A percentile compares a stretch with the other conserved stretches of the same genome.
These are phyloP conservation scores for Callionymus lyra DNA, from an alignment of 2,113 vertebrate species.

Conservation along the genomic window DNA sequence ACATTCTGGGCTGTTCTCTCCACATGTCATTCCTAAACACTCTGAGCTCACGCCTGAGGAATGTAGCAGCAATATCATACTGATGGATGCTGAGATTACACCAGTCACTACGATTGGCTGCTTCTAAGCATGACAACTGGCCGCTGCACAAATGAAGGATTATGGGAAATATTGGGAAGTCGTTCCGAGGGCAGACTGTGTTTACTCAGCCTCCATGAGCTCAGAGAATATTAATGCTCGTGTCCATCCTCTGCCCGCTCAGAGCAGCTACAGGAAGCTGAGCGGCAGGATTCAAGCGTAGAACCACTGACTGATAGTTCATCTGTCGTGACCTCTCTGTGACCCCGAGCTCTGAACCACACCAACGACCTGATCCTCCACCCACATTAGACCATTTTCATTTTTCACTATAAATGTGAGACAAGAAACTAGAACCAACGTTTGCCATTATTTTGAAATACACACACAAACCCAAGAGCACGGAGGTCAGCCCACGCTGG, in stretches of 20 bases:
- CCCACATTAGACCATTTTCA: no score
- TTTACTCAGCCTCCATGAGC: conserved; percentile 10
- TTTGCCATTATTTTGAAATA: no score
- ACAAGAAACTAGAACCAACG: no score
- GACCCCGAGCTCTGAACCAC: no score
- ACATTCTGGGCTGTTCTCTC: no score
- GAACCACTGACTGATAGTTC: no score
- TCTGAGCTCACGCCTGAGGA: conserved; percentile 37
- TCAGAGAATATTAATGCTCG: conserved; percentile 14
- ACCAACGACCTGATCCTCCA: no score
- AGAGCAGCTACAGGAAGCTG: conserved; percentile 1
- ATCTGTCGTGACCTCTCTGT: no score
- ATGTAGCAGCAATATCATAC: conserved; percentile 34
- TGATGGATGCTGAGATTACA: conserved; percentile 43
- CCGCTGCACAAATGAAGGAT: conserved; percentile 35
- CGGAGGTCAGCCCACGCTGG: conserved; percentile 14
- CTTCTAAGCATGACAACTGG: conserved; percentile 18
- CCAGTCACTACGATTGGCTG: conserved; percentile 42
- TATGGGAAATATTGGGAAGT: conserved; percentile 45
- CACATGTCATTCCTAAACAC: no score
- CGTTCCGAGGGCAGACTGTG: conserved; percentile 18
- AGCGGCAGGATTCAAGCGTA: background rate
- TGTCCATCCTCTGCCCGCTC: conserved; percentile 1
- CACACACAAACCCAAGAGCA: no score
- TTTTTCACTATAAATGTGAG: no score